These are phyloP conservation scores for Atta texana DNA, from an alignment of 1,140 invertebrate species.

Conservation along the genomic window DNA sequence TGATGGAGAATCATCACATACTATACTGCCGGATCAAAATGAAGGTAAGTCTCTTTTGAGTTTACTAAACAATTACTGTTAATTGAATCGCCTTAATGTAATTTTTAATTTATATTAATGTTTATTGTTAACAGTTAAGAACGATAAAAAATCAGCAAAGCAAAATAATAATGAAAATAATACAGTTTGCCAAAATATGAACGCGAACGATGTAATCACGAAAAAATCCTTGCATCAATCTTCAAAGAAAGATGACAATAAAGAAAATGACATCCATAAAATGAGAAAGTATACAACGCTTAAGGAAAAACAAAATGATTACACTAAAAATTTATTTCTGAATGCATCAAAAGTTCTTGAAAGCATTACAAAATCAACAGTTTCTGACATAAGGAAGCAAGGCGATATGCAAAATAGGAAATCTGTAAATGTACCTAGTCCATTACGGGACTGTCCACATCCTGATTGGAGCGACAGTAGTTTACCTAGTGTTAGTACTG, in stretches of 20 bases:
- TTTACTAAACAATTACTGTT: background rate
- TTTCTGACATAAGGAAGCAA: slow-evolving; percentile 66
- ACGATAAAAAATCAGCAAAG: background rate
- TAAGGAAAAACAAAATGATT: slow-evolving; percentile 19
- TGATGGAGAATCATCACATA: slow-evolving; percentile 70
- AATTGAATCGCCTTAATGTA: background rate
- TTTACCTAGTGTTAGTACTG: slow-evolving; percentile 73
- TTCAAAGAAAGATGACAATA: slow-evolving; percentile 30
- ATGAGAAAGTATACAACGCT: slow-evolving; percentile 24
- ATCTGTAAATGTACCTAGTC: slow-evolving; percentile 75
- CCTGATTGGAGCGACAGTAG: slow-evolving; percentile 79
- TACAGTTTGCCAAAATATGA: background rate
- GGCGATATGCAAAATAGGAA: slow-evolving; percentile 72
- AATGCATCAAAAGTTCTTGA: slow-evolving; percentile 7
- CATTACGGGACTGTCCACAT: slow-evolving; percentile 73
- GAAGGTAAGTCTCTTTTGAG: slow-evolving; percentile 8
- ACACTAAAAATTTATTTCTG: slow-evolving; percentile 2
- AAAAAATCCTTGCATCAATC: slow-evolving; percentile 26
- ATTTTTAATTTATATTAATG: slow-evolving; percentile 5
- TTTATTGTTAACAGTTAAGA: slow-evolving; percentile 5
- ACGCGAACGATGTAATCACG: background rate
- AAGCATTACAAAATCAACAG: slow-evolving; percentile 54
- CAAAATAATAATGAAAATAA: background rate
- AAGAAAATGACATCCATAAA: slow-evolving; percentile 30
- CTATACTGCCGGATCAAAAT: slow-evolving; percentile 58